Evolutionary conservation across 1,140 invertebrate species (phyloP).

Genomic region (Chironomus tepperi): DNA sequence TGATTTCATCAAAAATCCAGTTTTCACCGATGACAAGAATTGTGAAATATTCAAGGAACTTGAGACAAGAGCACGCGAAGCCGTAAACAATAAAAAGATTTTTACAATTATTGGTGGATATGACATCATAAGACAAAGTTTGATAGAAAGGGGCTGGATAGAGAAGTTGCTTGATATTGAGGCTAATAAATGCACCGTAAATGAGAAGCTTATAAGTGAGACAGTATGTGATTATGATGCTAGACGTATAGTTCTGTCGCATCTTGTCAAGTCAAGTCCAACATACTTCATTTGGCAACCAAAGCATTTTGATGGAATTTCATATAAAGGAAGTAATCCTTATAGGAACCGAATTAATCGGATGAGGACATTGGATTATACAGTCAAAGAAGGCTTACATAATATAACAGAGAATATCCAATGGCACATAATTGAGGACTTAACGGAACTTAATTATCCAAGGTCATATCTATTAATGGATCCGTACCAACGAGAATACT

Average conservation of each 20-base stretch:
- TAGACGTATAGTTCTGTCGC: conserved; percentile 43
- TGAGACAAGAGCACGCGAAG: conserved; percentile 33
- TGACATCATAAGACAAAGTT: conserved; percentile 42
- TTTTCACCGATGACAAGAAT: neutral
- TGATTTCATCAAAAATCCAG: neutral
- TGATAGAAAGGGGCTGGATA: conserved; percentile 50
- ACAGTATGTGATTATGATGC: conserved; percentile 37
- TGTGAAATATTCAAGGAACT: conserved; percentile 27
- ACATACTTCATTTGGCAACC: conserved; percentile 51
- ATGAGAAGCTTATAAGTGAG: conserved; percentile 33
- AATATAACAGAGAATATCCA: conserved; percentile 47
- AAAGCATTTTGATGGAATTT: conserved; percentile 37
- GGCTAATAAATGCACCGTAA: conserved; percentile 32
- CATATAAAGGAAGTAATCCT: conserved; percentile 38
- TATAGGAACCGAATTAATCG: conserved; percentile 46
- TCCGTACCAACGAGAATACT: conserved; percentile 43
- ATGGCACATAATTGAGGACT: conserved; percentile 48
- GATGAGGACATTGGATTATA: conserved; percentile 45
- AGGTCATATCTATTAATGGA: conserved; percentile 46
- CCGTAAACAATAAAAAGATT: conserved; percentile 34
- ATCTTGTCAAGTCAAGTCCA: conserved; percentile 46
- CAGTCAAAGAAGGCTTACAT: conserved; percentile 52
- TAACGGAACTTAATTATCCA: conserved; percentile 47
- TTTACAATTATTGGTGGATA: conserved; percentile 41
- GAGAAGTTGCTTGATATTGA: conserved; percentile 42